Evolutionary conservation across 2,797 vertebrate genomes (phyloP).

Genomic region (Catamblyrhynchus diadema): DNA sequence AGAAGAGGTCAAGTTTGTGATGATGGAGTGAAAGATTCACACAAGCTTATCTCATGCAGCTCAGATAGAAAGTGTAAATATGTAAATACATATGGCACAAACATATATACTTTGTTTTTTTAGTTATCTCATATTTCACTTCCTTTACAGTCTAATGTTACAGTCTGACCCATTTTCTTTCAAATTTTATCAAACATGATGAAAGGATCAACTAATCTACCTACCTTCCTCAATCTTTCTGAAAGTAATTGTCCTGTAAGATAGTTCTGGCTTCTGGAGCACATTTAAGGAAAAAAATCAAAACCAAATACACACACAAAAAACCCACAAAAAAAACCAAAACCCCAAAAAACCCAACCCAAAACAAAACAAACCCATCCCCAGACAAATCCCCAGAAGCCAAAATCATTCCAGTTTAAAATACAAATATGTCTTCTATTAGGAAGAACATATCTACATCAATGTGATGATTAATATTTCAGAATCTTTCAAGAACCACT

Average conservation of each 20-base stretch:
- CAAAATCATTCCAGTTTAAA: neutral
- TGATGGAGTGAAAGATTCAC: neutral
- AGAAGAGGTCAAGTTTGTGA: neutral
- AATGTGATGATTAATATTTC: neutral
- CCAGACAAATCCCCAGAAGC: neutral
- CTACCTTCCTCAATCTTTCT: neutral
- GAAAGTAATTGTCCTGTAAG: neutral
- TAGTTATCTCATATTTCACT: neutral
- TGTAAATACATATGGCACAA: neutral
- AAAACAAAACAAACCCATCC: neutral
- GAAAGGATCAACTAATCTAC: neutral
- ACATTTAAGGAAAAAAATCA: neutral
- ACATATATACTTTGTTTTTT: neutral
- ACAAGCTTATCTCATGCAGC: neutral
- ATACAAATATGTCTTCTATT: neutral
- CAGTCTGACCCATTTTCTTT: neutral
- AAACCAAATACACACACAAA: neutral
- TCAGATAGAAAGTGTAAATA: neutral
- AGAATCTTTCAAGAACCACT: neutral
- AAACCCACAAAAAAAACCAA: neutral
- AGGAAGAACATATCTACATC: neutral
- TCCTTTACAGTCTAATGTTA: neutral
- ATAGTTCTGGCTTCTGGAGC: neutral
- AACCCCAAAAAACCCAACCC: accelerated
- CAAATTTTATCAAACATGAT: neutral